These are phyloP conservation scores for Sinocyclocheilus anophthalmus DNA, from an alignment of 2,113 vertebrate genomes.

Conservation along the genomic window DNA sequence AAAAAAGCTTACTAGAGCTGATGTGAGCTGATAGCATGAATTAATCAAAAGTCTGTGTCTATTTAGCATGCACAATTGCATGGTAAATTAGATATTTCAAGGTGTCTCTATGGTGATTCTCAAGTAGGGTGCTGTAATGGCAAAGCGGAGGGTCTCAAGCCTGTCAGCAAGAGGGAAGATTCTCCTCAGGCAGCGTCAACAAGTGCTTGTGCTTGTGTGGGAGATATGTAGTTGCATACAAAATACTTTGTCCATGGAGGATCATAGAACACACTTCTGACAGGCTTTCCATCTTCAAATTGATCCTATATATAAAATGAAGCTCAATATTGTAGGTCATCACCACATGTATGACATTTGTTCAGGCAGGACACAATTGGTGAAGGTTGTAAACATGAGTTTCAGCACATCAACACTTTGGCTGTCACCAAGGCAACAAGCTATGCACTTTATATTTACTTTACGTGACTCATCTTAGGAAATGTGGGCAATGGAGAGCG, in stretches of 20 bases:
- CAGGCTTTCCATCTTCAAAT: not conserved
- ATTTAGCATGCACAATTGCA: constrained; percentile 36
- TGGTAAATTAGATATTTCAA: constrained; percentile 54
- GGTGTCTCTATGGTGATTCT: constrained; percentile 61
- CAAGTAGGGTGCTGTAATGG: constrained; percentile 51
- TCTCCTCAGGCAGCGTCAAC: constrained; percentile 40
- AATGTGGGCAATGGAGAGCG: constrained; percentile 15
- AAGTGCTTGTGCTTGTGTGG: constrained; percentile 30
- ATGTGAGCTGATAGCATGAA: not conserved
- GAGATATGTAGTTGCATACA: constrained; percentile 32
- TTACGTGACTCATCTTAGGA: constrained; percentile 48
- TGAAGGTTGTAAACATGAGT: constrained; percentile 34
- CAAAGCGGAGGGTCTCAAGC: constrained; percentile 35
- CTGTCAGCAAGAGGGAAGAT: constrained; percentile 46
- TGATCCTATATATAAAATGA: not conserved
- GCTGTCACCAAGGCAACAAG: constrained; percentile 61
- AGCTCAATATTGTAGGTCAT: not conserved
- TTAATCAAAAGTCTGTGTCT: constrained; percentile 4
- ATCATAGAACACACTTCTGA: not conserved
- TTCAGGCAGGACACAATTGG: not conserved
- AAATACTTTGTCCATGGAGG: not conserved
- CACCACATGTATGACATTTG: not conserved
- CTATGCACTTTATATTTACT: constrained; percentile 47
- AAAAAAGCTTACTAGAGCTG: not conserved
- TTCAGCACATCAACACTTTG: constrained; percentile 42